Base-by-base conservation (phyloP, 1,140 invertebrate species). In the Archivesica marissinica region DNA sequence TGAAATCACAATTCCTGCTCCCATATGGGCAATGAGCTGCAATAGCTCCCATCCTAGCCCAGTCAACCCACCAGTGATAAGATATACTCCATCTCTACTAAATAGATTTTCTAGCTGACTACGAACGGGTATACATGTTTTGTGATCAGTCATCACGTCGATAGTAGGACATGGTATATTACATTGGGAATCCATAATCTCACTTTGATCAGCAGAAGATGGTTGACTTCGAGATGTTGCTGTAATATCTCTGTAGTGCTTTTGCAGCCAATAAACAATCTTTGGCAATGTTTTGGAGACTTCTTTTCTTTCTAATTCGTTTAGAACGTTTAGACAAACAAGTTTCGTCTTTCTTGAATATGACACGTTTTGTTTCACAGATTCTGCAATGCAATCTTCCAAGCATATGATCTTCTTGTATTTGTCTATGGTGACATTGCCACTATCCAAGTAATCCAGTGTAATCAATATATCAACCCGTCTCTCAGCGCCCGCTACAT, bases 41-140 rank as follows among this genome's bases (percentile, higher is more conserved):
- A 88, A 85, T 23, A 86, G 74, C 64, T 89, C 86, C 90, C 90
- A 91, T 2, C 91, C 91, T 38, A 92, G 86, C 2, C 91, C 91
- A 15, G 90, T 91, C 9, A 89, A 44, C 6, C 91, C 91, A 11
- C 91, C 91, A 0, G 90, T 85, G 17, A 92, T 84, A 23, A 92
- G 76, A 52, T 92, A 92, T 11, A 85, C 56, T 33, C 59, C 87
- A 64, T 86, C 64, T 25, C 68, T 50, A 28, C 76, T 25, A 54
- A 89, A 87, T n/a, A 88, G 33, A 17, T 79, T 13, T 50, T 47
- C 20, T 20, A 52, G 13, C 1, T n/a, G n/a, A 52, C 25, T 52
- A 30, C 74, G 25, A 28, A 39, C 17, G 2, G 59, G 30, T 11
- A 61, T 6, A 3, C 1, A 0, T 1, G 20, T 44, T 47, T 59